Evolutionary conservation across 2,113 vertebrate genomes (phyloP).

Genomic region (Triplophysa rosa): DNA sequence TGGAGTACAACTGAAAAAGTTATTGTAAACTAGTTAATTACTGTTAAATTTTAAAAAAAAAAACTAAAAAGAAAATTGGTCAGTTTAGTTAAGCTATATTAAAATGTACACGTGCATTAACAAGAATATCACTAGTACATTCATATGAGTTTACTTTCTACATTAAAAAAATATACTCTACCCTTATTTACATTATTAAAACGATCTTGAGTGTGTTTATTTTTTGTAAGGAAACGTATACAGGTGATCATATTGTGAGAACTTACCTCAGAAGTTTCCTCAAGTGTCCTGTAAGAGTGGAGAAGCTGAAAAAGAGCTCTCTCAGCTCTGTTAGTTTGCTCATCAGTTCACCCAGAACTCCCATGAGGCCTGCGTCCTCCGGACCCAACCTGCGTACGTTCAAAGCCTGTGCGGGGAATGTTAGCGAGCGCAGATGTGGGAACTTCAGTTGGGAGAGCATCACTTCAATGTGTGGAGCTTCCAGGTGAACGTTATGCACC

Average conservation of each 20-base stretch:
- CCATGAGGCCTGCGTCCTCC: conserved; percentile 71
- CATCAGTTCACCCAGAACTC: conserved; percentile 79
- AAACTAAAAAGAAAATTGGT: no score
- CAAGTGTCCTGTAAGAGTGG: conserved; percentile 85
- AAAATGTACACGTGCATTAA: no score
- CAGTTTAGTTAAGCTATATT: no score
- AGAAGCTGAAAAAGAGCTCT: conserved; percentile 87
- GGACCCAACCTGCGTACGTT: conserved; percentile 72
- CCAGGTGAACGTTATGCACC: conserved; percentile 89
- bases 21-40: no score
- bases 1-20: no score
- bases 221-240: no score
- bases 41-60: no score
- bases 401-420: conserved; percentile 84
- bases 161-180: no score
- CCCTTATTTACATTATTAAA: no score
- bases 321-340: conserved; percentile 77
- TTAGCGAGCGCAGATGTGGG: conserved; percentile 79
- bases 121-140: no score
- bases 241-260: not conserved
- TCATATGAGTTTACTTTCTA: no score
- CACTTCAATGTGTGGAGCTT: conserved; percentile 85
- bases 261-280: conserved; percentile 83
- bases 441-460: conserved; percentile 82
- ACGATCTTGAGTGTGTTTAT: no score